A percentile compares a stretch with the other conserved stretches of the same genome.
These are phyloP conservation scores for Heliothis peltigera DNA, from an alignment of 2,888 invertebrate genomes.

Conservation along the genomic window DNA sequence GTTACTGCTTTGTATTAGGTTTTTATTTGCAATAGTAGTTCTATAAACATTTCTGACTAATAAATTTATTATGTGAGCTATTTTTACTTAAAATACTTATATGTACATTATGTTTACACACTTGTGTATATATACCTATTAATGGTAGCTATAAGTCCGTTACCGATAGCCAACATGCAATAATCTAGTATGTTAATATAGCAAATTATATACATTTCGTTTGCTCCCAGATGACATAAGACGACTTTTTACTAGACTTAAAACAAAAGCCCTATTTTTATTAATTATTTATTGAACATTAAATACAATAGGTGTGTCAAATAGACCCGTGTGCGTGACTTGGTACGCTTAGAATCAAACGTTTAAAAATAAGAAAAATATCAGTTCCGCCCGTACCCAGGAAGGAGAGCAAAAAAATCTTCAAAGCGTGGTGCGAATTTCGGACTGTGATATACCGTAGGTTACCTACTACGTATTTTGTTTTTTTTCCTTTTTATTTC, in stretches of 20 bases:
- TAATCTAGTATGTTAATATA: not conserved
- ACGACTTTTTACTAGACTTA: not conserved
- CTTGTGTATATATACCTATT: no score
- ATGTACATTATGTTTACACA: no score
- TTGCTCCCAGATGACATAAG: not conserved
- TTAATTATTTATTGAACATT: no score
- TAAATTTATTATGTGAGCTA: no score
- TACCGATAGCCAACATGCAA: no score
- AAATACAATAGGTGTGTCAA: no score
- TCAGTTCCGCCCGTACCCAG: slow-evolving; percentile 3
- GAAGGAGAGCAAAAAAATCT: slow-evolving; percentile 35
- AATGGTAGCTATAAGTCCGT: no score
- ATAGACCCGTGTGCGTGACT: no score
- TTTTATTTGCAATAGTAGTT: no score
- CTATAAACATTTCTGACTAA: no score
- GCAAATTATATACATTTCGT: not conserved
- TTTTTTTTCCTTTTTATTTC: slow-evolving; percentile 29
- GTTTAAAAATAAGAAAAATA: not conserved
- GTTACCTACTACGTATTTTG: slow-evolving; percentile 13
- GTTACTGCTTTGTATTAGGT: not conserved
- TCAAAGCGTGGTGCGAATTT: slow-evolving; percentile 35
- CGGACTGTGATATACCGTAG: slow-evolving; percentile 9
- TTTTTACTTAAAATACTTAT: no score
- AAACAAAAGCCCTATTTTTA: no score
- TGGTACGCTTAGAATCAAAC: not conserved